phyloP scores from a whole-genome alignment of 2,888 invertebrate genomes.

The Flexamia atlantica region DNA sequence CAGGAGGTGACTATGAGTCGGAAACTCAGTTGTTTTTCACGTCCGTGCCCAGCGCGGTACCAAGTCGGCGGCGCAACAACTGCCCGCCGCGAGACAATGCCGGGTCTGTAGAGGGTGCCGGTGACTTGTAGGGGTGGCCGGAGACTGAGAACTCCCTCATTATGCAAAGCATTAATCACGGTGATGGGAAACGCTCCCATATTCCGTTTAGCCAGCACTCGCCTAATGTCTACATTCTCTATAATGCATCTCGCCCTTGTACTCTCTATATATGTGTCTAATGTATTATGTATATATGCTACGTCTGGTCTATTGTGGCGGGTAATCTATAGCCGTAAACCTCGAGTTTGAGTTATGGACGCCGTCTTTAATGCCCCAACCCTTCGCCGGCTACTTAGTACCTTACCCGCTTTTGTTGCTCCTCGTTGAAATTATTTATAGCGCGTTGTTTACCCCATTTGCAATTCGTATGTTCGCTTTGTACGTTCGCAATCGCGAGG shows the following conservation, averaged over 20 bases:
- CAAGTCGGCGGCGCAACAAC: too few relatives aligned
- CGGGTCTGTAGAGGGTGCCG: neutral
- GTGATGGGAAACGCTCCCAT: conserved; percentile 63
- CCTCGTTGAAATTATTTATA: conserved; percentile 54
- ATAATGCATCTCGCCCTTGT: conserved; percentile 64
- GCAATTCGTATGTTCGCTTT: conserved; percentile 55
- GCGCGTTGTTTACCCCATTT: conserved; percentile 55
- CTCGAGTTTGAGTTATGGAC: conserved; percentile 46
- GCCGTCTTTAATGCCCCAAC: neutral
- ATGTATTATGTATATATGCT: conserved; percentile 65
- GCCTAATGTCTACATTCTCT: conserved; percentile 64
- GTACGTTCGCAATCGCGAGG: conserved; percentile 27
- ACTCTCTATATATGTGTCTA: conserved; percentile 61
- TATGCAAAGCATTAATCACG: conserved; percentile 65
- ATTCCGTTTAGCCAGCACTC: conserved; percentile 61
- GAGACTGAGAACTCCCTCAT: conserved; percentile 58
- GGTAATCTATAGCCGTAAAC: conserved; percentile 54
- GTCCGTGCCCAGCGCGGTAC: too few relatives aligned
- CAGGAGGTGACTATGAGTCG: too few relatives aligned
- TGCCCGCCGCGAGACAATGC: conserved; percentile 1
- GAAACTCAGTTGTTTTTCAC: too few relatives aligned
- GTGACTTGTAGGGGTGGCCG: conserved; percentile 25
- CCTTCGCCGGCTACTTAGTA: conserved; percentile 32
- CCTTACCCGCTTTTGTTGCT: conserved; percentile 31
- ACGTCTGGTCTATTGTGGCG: conserved; percentile 61